Base-by-base conservation (phyloP, 2,113 vertebrate genomes). In the Colossoma macropomum region DNA sequence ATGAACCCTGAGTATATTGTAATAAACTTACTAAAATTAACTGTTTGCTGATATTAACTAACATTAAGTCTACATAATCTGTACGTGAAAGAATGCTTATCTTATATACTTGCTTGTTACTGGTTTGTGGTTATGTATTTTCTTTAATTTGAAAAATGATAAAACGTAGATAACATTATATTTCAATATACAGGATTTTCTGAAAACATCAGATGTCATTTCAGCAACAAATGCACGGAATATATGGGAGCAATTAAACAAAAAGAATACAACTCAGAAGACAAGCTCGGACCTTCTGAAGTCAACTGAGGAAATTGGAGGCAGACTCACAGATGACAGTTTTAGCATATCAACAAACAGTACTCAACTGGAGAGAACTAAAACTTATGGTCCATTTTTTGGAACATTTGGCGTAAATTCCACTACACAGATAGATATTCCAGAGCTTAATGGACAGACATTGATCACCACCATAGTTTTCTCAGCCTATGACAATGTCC, bases 381-480 rank as follows among this genome's bases (percentile, higher is more conserved):
- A 23, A 3, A 38, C 45, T 13, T 13, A 32, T 52, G 16, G 13
- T 27, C 11, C 68, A 16, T 41, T 75, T 66, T 54, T 50, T 65
- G 69, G 5, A 50, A 50, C 6, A 32, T 70, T 74, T 34, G 66
- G 79, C 4, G 10, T n/a, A 21, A 81, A 63, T 45, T 65, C 41
- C 34, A 34, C 71, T 27, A 75, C 71, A 4, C 45, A 75, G 11
- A 81, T 75, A 65, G 3, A 21, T 27, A 38, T 75, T 4, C 56
- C 70, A 13, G 1, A 0, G 0, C 0, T 75, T 32, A 52, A 1
- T 30, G 28, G 30, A 38, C 19, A 16, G 0, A 81, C 28, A 7
- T 81, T 54, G 1, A 65, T 81, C 59, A 81, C 71, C 41, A 48
- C 70, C 9, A 75, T 81, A 2, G 62, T 81, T 34, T 63, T 73